Base-by-base conservation (phyloP, 2,797 vertebrate genomes). In the Lateolabrax maculatus region DNA sequence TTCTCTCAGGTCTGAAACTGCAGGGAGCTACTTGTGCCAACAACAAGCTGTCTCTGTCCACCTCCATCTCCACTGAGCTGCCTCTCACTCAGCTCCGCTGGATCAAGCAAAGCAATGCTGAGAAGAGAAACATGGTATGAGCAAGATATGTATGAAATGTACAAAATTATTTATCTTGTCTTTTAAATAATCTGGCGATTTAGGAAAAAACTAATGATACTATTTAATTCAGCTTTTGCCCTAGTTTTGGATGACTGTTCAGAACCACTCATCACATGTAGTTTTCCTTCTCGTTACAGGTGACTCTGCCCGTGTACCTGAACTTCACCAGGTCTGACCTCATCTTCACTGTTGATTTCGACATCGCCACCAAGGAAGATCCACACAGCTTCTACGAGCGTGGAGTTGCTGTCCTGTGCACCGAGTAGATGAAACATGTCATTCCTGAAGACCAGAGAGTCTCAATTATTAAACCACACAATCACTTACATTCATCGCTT, bases 331-430 rank as follows among this genome's bases (percentile, higher is more conserved):
- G 98, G 16, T 96, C 98, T 0, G 98, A 98, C 86, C 96, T 99
- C 49, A 99, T 99, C 94, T 99, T 99, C 95, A 99, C 98, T 0
- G 97, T 99, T 6, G 98, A 99, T 92, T 97, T 99, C 0, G 98
- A 99, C 90, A 99, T 99, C 9, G 98, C 98, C 57, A 97, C 97
- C 66, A 99, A 99, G 91, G 98, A 99, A 79, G 98, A 98, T 37
- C 98, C 98, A 0, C 98, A 98, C 53, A 97, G 97, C 94, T 99
- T 99, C 95, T 99, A 99, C 0, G 98, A 99, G 87, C 98, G 98
- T 0, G 98, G 98, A 0, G 98, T 99, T 10, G 98, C 98, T 0
- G 93, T 99, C 58, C 94, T 99, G 77, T 99, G 98, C 93, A 99
- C 97, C 0, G 98, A 99, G 93, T 99, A 95, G 94, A 88, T 3